Percentiles rank a stretch among this genome's conserved stretches.
Evolutionary conservation across 1,140 invertebrate species (phyloP).

Genomic region (Varroa destructor): DNA sequence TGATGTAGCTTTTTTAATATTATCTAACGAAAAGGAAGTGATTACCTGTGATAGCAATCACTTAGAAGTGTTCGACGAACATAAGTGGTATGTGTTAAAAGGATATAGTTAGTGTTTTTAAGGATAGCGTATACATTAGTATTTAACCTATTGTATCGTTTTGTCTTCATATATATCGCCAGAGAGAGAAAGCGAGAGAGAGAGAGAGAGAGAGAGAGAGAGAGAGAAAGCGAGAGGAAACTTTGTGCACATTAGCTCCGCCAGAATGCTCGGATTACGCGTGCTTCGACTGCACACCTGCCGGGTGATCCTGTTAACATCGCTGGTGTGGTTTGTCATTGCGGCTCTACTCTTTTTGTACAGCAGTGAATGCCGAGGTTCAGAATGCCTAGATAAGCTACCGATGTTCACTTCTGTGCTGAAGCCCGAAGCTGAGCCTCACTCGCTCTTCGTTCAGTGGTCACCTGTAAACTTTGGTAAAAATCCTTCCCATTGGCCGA

Average conservation of each 20-base stretch:
- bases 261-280: slow-evolving; percentile 8
- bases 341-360: slow-evolving; percentile 80
- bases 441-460: not conserved
- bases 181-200: too few species aligned
- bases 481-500: slow-evolving; percentile 50
- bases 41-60: too few species aligned
- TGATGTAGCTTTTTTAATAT: too few species aligned
- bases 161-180: too few species aligned
- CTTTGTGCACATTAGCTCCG: not conserved
- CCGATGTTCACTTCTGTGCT: slow-evolving; percentile 32
- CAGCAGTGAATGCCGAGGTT: slow-evolving; percentile 62
- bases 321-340: slow-evolving; percentile 84
- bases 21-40: too few species aligned
- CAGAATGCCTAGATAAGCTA: slow-evolving; percentile 23
- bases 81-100: too few species aligned
- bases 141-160: too few species aligned
- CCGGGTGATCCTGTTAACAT: slow-evolving; percentile 82
- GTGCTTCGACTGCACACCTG: slow-evolving; percentile 71
- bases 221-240: too few species aligned
- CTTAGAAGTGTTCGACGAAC: too few species aligned
- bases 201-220: too few species aligned
- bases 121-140: too few species aligned
- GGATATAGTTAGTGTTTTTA: too few species aligned
- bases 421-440: slow-evolving; percentile 27
- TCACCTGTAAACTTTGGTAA: not conserved